These are phyloP conservation scores for Sclerodermus sp. DNA, from an alignment of 2,888 invertebrate genomes.

Conservation along the genomic window DNA sequence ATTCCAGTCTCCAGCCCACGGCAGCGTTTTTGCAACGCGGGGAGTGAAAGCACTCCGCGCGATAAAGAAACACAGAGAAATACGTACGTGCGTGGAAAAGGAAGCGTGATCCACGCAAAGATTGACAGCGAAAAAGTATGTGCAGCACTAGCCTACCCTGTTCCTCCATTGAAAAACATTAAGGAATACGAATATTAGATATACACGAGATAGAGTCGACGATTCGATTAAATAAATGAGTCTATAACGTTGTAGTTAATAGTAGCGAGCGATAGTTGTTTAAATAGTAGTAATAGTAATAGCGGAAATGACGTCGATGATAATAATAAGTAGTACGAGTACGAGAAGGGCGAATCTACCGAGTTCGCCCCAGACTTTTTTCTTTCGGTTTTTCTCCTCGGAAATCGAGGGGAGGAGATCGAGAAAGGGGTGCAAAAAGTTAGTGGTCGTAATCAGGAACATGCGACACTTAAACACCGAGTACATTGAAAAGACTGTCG, in stretches of 20 bases:
- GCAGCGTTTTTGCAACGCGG: not conserved
- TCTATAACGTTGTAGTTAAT: conserved; percentile 18
- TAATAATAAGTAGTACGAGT: conserved; percentile 12
- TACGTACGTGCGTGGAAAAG: not conserved
- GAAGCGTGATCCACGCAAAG: not conserved
- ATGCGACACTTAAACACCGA: conserved; percentile 53
- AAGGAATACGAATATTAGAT: conserved; percentile 34
- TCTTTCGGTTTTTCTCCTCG: not conserved
- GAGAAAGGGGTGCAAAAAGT: conserved; percentile 24
- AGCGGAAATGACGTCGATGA: conserved; percentile 16
- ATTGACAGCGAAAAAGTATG: conserved; percentile 42
- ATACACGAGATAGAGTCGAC: conserved; percentile 29
- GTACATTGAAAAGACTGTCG: conserved; percentile 28
- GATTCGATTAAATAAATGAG: conserved; percentile 17
- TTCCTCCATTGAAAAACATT: conserved; percentile 51
- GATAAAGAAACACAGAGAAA: not conserved
- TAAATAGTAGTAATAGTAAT: conserved; percentile 29
- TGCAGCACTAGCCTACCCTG: conserved; percentile 54
- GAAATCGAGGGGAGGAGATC: conserved; percentile 6
- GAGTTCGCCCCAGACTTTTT: conserved; percentile 12
- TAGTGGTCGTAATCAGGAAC: conserved; percentile 44
- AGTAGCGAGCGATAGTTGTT: conserved; percentile 30
- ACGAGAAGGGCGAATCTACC: conserved; percentile 5
- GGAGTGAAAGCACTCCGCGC: not conserved
- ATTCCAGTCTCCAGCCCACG: not conserved